Base-by-base conservation (phyloP, 2,888 invertebrate genomes). In the Aporophyla nigra region DNA sequence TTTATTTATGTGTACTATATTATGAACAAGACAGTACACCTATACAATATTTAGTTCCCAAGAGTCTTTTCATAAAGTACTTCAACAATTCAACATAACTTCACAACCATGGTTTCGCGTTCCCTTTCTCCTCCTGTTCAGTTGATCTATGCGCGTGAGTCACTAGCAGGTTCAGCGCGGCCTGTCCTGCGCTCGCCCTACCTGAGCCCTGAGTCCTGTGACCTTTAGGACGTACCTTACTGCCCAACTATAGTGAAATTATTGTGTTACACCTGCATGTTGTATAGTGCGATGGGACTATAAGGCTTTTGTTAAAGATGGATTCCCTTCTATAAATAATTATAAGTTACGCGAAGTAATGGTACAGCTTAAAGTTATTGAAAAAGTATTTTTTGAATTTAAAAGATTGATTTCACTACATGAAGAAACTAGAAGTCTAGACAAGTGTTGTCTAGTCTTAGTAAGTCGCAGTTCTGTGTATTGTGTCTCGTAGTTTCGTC, bases 161-260 rank as follows among this genome's bases (percentile, higher is more conserved):
- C 84, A 86, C 86, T 7, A 82, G 83, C 86, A 86, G 84, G 84
- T 79, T 86, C 75, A 56, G 12, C n/a, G 61, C 53, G 19, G 61
- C 27, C 68, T 21, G 54, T 33, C 56, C 76, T 76, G 76, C 24
- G 27, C 27, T 16, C 16, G 43, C 59, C 33, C 53, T 77, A 75
- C 78, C 86, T 74, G 74, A 74, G 65, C 76, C 62, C 73, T 40
- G 63, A 75, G 72, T 85, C 76, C 83, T 81, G 68, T 86, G 80
- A 87, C 87, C 86, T 79, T 49, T 75, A 40, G 56, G 76, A 56
- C 65, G 75, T 73, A 70, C 61, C 73, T 71, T 75, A 79, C 78
- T 82, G 68, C 63, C 69, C 74, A 78, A 77, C 69, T 67, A 40
- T 33, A 24, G 56, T 4, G 16, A 68, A 72, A 24, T 73, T 53